Evolutionary conservation across 1,140 invertebrate species (phyloP), one percentile per base, ranked within the genome.

Genomic region (Dreissena polymorpha): DNA sequence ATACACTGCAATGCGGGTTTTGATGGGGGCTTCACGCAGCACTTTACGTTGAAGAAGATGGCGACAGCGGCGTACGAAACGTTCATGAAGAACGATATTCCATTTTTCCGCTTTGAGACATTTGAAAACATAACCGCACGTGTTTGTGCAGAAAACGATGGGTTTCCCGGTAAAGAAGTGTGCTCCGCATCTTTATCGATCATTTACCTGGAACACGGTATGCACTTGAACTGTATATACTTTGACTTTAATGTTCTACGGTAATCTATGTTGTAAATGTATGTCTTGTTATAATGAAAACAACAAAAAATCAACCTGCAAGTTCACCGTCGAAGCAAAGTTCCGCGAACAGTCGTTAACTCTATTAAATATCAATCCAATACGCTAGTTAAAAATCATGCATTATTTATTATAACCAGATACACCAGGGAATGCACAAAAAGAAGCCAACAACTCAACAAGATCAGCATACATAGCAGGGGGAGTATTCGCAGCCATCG

Each of bases 21-120:
- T 55, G 77, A 87, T 72, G 87, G 87, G 6, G 87, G 87, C 0
- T 87, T 82, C 10, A 51, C 18, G 10, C 87, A 88, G 57, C 69
- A 80, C 14, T 88, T 88, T 64, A 55, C 81, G 5, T 77, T 88
- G 14, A 77, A 87, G 68, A 65, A 80, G 63, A 27, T 83, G 1
- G 70, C 60, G 10, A 71, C 63, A 6, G 12, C 29, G 0, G 29
- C 50, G 5, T 83, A 80, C 69, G 72, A 78, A 60, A 67, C 70
- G 6, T 23, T 75, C 25, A 23, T 53, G 0, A 86, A 79, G 21
- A n/a, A 65, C 0, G 51, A 70, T 29, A 16, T 27, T 0, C 84
- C 87, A 2, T 57, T 6, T 74, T 87, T 85, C n/a, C 25, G 16
- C 39, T 86, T 39, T 29, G 16, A 14, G 8, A 76, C 57, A 10